Evolutionary conservation across 2,888 invertebrate species (phyloP).

Genomic region (Prosopocoilus inquinatus): DNA sequence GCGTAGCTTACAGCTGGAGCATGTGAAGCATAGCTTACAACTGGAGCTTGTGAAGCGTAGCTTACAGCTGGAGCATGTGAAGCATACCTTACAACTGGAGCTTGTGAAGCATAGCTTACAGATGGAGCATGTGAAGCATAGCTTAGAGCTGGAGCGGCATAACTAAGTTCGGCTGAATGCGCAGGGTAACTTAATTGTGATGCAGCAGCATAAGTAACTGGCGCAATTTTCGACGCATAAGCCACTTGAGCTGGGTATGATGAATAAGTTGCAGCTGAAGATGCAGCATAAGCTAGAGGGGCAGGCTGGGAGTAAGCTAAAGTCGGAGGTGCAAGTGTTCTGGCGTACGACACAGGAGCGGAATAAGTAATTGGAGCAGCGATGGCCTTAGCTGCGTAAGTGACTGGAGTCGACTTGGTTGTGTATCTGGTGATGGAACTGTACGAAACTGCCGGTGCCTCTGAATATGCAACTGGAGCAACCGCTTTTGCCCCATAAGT

Average conservation of each 20-base stretch:
- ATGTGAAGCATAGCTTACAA: no score
- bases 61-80: no score
- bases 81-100: no score
- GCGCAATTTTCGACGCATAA: not conserved
- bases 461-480: slow-evolving; percentile 9
- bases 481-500: slow-evolving; percentile 6
- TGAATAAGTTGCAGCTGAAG: not conserved
- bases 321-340: not conserved
- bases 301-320: slow-evolving; percentile 1
- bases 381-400: slow-evolving; percentile 9
- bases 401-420: slow-evolving; percentile 1
- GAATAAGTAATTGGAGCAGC: slow-evolving; percentile 8
- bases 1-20: no score
- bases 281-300: not conserved
- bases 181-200: not conserved
- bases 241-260: not conserved
- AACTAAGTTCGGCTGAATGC: not conserved
- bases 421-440: slow-evolving; percentile 3
- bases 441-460: slow-evolving; percentile 4
- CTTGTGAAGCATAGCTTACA: not conserved
- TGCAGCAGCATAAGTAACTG: not conserved
- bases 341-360: slow-evolving; percentile 1
- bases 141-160: not conserved
- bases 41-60: no score
- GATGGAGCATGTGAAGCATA: not conserved